These are phyloP conservation scores for Drosophila repleta DNA, from an alignment of 1,140 invertebrate genomes.

Conservation along the genomic window DNA sequence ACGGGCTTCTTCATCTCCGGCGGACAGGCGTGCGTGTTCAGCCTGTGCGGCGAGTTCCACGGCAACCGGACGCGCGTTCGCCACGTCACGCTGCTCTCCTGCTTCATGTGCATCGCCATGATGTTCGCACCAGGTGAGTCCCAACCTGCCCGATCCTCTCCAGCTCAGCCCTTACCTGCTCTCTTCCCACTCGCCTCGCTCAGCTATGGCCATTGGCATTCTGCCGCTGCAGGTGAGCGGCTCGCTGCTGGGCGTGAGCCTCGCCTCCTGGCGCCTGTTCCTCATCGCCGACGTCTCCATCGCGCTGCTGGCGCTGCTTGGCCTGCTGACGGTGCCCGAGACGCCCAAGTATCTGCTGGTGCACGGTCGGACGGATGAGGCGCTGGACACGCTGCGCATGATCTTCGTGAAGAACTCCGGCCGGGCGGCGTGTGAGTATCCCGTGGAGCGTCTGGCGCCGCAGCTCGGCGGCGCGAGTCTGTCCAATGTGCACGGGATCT, in stretches of 20 bases:
- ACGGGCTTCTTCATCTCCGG: slow-evolving; percentile 89
- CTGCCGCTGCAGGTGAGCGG: slow-evolving; percentile 85
- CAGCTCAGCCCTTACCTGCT: neutral
- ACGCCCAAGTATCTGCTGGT: slow-evolving; percentile 91
- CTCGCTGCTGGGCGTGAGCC: slow-evolving; percentile 82
- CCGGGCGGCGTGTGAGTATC: slow-evolving; percentile 49
- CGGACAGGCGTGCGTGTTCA: slow-evolving; percentile 88
- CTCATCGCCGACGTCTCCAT: slow-evolving; percentile 86
- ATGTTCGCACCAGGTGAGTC: slow-evolving; percentile 87
- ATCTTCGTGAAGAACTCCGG: slow-evolving; percentile 87
- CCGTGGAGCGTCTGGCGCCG: slow-evolving; percentile 53
- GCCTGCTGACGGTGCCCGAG: slow-evolving; percentile 87
- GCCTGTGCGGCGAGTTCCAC: slow-evolving; percentile 89
- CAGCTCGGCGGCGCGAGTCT: slow-evolving; percentile 58
- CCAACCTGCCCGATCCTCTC: no score
- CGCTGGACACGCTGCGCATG: slow-evolving; percentile 86
- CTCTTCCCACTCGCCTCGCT: neutral
- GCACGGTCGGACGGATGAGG: slow-evolving; percentile 86
- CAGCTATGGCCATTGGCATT: slow-evolving; percentile 87
- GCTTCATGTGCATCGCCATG: slow-evolving; percentile 88
- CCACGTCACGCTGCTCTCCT: slow-evolving; percentile 86
- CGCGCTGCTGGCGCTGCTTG: slow-evolving; percentile 85
- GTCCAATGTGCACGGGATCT: slow-evolving; percentile 54
- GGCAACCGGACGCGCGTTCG: slow-evolving; percentile 80
- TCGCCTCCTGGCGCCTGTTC: slow-evolving; percentile 88